Conservation (phyloP, 1,140 invertebrate genomes). For the Spodoptera frugiperda region DNA sequence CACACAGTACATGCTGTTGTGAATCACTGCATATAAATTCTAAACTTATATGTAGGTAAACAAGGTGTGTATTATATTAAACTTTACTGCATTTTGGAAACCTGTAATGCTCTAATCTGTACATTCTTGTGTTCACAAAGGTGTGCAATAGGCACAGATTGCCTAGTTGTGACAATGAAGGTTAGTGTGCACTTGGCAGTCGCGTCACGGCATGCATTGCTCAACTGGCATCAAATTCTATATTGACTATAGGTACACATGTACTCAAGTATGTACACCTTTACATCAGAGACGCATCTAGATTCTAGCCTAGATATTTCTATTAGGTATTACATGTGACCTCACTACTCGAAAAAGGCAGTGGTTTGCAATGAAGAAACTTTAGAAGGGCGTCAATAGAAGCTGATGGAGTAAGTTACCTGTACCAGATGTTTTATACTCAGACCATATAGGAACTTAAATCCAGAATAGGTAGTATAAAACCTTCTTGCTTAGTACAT, state of each 20-base stretch:
- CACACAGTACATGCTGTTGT: constrained; percentile 60
- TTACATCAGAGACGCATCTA: neutral
- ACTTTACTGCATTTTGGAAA: neutral
- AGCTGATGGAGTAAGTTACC: too few species aligned
- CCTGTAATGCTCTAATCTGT: neutral
- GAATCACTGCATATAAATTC: constrained; percentile 38
- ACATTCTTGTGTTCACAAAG: neutral
- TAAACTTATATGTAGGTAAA: neutral
- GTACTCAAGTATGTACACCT: neutral
- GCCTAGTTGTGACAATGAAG: neutral
- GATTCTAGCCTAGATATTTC: constrained; percentile 1
- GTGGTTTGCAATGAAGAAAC: constrained; percentile 5
- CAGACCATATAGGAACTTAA: too few species aligned
- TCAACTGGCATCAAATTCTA: neutral
- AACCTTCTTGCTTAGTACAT: too few species aligned
- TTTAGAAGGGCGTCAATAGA: neutral
- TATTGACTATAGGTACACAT: neutral
- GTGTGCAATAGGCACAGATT: too few species aligned
- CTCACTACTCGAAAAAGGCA: neutral
- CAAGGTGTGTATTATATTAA: neutral
- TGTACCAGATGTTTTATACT: too few species aligned
- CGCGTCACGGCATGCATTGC: neutral
- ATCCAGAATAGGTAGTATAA: too few species aligned
- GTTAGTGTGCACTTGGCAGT: neutral
- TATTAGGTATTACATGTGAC: neutral